These are phyloP conservation scores for Tipula confusa DNA, from an alignment of 2,888 invertebrate species.

Conservation along the genomic window DNA sequence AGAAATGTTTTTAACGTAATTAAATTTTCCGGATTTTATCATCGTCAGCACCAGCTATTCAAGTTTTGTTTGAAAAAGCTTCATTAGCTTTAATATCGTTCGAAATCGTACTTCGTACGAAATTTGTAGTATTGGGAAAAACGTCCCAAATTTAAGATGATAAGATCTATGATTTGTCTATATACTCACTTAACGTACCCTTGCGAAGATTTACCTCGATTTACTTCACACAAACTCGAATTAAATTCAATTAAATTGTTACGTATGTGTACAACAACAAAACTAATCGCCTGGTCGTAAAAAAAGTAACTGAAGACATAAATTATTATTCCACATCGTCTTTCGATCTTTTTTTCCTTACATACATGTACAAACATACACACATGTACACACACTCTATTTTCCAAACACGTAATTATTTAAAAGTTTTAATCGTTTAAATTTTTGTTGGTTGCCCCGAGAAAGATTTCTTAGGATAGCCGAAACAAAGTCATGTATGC, in stretches of 20 bases:
- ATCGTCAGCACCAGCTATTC: too few relatives aligned
- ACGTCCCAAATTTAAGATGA: too few relatives aligned
- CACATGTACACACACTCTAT: background rate
- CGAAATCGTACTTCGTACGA: too few relatives aligned
- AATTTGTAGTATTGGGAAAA: too few relatives aligned
- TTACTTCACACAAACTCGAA: background rate
- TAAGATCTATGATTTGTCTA: too few relatives aligned
- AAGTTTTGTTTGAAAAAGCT: too few relatives aligned
- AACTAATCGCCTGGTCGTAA: background rate
- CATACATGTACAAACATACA: background rate
- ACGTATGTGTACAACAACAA: background rate
- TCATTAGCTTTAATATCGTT: too few relatives aligned
- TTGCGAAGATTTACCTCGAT: too few relatives aligned
- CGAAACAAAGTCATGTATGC: background rate
- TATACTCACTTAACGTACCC: too few relatives aligned
- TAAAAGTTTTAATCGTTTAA: background rate
- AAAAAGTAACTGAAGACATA: background rate
- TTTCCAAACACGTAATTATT: constrained; percentile 12
- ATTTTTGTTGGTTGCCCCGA: background rate
- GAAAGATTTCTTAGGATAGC: background rate
- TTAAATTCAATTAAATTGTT: background rate
- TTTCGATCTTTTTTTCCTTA: background rate
- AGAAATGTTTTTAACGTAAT: too few relatives aligned
- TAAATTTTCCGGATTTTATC: too few relatives aligned
- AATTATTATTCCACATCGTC: background rate